Evolutionary conservation across 2,888 invertebrate species (phyloP), one percentile per base, ranked within the genome.

Genomic region (Sialis lutaria): DNA sequence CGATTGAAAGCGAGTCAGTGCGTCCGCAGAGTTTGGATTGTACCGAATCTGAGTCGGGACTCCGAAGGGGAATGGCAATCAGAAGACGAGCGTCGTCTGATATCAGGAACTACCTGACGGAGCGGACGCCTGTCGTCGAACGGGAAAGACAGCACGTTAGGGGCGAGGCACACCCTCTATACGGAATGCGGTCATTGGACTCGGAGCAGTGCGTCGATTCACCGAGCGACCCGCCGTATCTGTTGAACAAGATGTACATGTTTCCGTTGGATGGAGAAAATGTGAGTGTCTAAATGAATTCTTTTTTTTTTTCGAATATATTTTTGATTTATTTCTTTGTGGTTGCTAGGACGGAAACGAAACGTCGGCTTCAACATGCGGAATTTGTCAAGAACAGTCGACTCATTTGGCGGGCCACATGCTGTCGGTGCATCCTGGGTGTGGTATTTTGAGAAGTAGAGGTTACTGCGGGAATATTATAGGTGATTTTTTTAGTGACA

Each of bases 381-480:
- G 67, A 32, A 57, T 72, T 42, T 74, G 73, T 56, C 63, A 62
- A 31, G 61, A 64, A 40, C 52, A 64, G 9, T 63, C 67, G 2
- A 57, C 62, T 4, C 64, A 65, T 54, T 60, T 73, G 46, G 62
- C 55, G 58, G 58, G 58, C 9, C 67, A 75, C 54, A 67, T 74
- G 67, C 57, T 64, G 31, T 59, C 62, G 1, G 58, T 64, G 9
- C 75, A 75, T 59, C 71, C 72, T 7, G 76, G 76, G 5, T 76
- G 75, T 60, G 71, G 71, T 35, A 57, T 67, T 5, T 55, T 64
- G 48, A 61, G 67, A 63, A 56, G 64, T 53, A 65, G 68, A 46
- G 70, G 69, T 3, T 61, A 61, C 45, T 74, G 75, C 54, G 73
- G 74, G 13, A 67, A 68, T 48, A 60, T 62, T 44, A 56, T 60